Evolutionary conservation across 2,113 vertebrate species (phyloP), one percentile per base, ranked within the genome.

Genomic region (Bubo blakistoni): DNA sequence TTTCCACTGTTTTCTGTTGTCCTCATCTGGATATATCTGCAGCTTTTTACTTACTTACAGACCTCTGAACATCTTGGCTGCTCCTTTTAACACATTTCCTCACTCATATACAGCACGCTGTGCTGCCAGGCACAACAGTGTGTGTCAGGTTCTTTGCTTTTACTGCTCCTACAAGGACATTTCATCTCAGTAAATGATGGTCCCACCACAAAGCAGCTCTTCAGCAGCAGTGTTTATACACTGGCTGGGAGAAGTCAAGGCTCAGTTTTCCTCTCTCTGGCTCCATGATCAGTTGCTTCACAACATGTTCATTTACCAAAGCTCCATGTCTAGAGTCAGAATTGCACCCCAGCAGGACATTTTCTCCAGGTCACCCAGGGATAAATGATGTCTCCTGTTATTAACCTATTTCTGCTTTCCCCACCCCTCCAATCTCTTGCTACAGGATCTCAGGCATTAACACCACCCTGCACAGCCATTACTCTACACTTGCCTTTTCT

Each of bases 351-450:
- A 11, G 27, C 34, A 21, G 30, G 34, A 79, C 36, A 32, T 82
- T 32, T 90, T 88, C 54, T 59, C 25, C 54, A 47, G 44, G 62
- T 66, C 58, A 79, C 58, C 14, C 18, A 55, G 46, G 22, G 40
- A 36, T 72, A 93, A 93, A 76, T 40, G 13, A 61, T 9, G 65
- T 57, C n/a, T 94, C 57, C 52, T 79, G 20, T 85, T 74, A 67
- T 12, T 62, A 26, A 62, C 2, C 3, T 11, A 38, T 40, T 85
- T 82, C 81, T 73, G 76, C 67, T 49, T 11, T 77, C 87, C 71
- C 63, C 30, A 38, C 3, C 24, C 16, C 19, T 94, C 63, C 81
- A 73, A 19, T 36, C 59, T 86, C 92, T 61, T 61, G n/a, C 72
- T 49, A 44, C 19, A 44, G 54, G 49, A 84, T 20, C 32, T n/a